These are phyloP conservation scores for Hipparchia semele DNA, from an alignment of 2,888 invertebrate genomes.

Conservation along the genomic window DNA sequence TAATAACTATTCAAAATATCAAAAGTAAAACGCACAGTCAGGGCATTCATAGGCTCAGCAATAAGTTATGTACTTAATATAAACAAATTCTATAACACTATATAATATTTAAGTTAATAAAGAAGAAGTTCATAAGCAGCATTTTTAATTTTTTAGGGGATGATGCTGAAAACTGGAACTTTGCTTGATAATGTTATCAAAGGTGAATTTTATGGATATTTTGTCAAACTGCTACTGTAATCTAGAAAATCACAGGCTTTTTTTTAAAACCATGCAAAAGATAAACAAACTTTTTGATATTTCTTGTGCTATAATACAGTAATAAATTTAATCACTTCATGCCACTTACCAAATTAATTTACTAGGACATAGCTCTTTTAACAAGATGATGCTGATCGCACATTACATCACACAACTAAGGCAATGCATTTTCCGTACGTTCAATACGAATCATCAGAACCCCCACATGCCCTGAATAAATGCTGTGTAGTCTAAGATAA, in stretches of 20 bases:
- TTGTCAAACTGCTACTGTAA: too few species aligned
- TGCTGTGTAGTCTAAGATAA: too few species aligned
- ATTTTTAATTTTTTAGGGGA: slow-evolving; percentile 34
- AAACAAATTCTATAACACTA: too few species aligned
- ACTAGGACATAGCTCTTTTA: slow-evolving; percentile 16
- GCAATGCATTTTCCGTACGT: background rate
- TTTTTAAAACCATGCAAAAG: slow-evolving; percentile 1
- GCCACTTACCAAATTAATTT: slow-evolving; percentile 12
- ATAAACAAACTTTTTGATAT: slow-evolving; percentile 4
- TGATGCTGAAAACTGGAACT: slow-evolving; percentile 39
- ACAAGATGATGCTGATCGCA: slow-evolving; percentile 1
- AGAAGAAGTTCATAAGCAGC: background rate
- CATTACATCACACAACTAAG: background rate
- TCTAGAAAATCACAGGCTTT: slow-evolving; percentile 15
- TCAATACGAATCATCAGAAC: too few species aligned
- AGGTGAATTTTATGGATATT: slow-evolving; percentile 30
- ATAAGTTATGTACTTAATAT: too few species aligned
- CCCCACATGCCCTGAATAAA: too few species aligned
- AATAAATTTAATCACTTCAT: slow-evolving; percentile 14
- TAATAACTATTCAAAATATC: too few species aligned
- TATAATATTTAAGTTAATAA: too few species aligned
- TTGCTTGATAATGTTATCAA: slow-evolving; percentile 38
- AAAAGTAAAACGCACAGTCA: too few species aligned
- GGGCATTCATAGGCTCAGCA: too few species aligned
- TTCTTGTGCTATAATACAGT: slow-evolving; percentile 23